Evolutionary conservation across 2,888 invertebrate genomes (phyloP), one percentile per base, ranked within the genome.

Genomic region (Drosophila dives): DNA sequence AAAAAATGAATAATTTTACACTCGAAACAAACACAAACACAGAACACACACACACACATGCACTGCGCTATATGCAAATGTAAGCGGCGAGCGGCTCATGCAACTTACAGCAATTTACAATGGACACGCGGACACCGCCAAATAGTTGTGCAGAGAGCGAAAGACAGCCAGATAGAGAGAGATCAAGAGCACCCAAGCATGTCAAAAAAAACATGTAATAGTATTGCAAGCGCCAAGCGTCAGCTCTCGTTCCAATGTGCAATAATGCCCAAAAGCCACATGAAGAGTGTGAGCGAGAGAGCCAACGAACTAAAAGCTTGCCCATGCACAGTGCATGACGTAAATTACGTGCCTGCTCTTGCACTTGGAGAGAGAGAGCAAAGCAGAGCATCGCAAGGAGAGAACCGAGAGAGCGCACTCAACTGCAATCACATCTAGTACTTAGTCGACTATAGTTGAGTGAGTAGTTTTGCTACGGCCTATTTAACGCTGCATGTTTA

Each of bases 1-100:
- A 92, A 86, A 89, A 87, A 91, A 92, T 89, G 92, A 91, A 92
- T 89, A 90, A 92, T 92, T 91, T 92, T 86, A 91, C 88, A 87
- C 82, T 90, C 86, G 71, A 89, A 69, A 54, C 77, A 66, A 77
- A 71, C 61, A 74, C 60, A 65, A 49, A 62, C 40, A 61, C 42
- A 50, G 60, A 61, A 60, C 49, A 58, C 26, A 29, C 61, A 49
- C 51, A 62, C 48, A 42, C n/a, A 29, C 42, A 42, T 61, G 67
- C 49, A 64, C 59, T 38, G 38, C 23, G 36, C 56, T 23, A 50
- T 29, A 89, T 84, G 86, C 85, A 89, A 85, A 87, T 81, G 65
- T 71, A 56, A 76, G 63, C 62, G 64, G 67, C 63, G 66, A 84
- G 80, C 78, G 60, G 75, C 79, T 70, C 74, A 90, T 83, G 87